Percentiles rank a stretch among this genome's conserved stretches.
phyloP scores from a whole-genome alignment of 2,888 invertebrate genomes.

The Drosophila formosana region DNA sequence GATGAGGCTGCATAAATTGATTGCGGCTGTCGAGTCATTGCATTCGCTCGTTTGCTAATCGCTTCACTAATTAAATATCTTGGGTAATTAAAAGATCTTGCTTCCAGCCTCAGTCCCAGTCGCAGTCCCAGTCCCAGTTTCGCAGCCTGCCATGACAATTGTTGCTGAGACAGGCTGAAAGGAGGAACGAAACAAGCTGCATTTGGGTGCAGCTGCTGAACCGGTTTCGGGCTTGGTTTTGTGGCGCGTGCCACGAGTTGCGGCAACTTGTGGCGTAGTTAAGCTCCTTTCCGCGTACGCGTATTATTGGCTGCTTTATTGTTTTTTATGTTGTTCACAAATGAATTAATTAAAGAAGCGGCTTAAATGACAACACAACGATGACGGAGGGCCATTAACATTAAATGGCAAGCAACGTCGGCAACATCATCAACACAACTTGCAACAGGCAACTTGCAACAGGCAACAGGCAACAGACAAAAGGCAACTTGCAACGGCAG shows the following conservation, averaged over 20 bases:
- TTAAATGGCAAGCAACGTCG: slow-evolving; percentile 30
- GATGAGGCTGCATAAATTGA: too few relatives aligned
- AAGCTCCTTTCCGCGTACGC: slow-evolving; percentile 1
- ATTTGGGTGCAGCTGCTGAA: slow-evolving; percentile 76
- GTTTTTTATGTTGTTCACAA: slow-evolving; percentile 44
- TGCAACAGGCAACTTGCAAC: slow-evolving; percentile 4
- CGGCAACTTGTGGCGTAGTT: not conserved
- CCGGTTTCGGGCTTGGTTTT: slow-evolving; percentile 55
- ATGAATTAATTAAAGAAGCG: slow-evolving; percentile 71
- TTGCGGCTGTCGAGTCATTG: not conserved
- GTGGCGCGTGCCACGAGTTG: slow-evolving; percentile 51
- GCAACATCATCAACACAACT: not conserved
- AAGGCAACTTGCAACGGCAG: not conserved
- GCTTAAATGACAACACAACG: slow-evolving; percentile 50
- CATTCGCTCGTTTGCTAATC: slow-evolving; percentile 33
- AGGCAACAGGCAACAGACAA: not conserved
- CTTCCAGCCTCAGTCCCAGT: too few relatives aligned
- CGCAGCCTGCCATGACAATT: slow-evolving; percentile 60
- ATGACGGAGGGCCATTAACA: slow-evolving; percentile 53
- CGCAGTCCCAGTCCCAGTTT: slow-evolving; percentile 8
- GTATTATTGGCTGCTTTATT: slow-evolving; percentile 24
- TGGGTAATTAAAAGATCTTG: slow-evolving; percentile 48
- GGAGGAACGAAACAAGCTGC: slow-evolving; percentile 13
- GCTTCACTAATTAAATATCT: slow-evolving; percentile 45
- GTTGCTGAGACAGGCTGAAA: slow-evolving; percentile 30